Evolutionary conservation across 2,113 vertebrate species (phyloP).

Genomic region (Gnathonemus echidnorhynchus): DNA sequence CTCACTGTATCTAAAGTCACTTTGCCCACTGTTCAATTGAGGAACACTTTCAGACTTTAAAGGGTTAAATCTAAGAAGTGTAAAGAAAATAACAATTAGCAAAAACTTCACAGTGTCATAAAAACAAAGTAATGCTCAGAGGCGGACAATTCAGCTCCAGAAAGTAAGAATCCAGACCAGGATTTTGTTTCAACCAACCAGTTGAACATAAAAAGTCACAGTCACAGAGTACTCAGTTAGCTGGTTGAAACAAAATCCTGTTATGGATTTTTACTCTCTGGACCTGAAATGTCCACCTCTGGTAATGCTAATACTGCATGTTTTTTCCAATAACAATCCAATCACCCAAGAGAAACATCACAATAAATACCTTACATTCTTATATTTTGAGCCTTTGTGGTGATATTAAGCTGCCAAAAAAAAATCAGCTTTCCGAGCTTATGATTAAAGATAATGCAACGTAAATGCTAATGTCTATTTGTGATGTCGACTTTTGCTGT

Average conservation of each 20-base stretch:
- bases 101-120: not conserved
- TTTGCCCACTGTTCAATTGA: not conserved
- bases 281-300: too few species aligned
- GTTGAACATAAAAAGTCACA: too few species aligned
- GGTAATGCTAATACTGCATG: not conserved
- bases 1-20: not conserved
- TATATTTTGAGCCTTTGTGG: not conserved
- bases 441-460: not conserved
- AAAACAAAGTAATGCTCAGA: not conserved
- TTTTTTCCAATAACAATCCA: not conserved
- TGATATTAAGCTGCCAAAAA: not conserved
- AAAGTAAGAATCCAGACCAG: too few species aligned
- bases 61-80: not conserved
- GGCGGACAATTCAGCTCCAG: too few species aligned
- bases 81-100: not conserved
- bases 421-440: not conserved
- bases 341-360: not conserved
- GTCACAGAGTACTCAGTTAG: too few species aligned
- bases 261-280: too few species aligned
- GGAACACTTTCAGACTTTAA: not conserved
- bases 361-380: not conserved
- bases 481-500: not conserved
- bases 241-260: too few species aligned
- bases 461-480: not conserved
- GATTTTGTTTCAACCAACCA: too few species aligned